These are phyloP conservation scores for Liodrosophila aerea DNA, from an alignment of 2,888 invertebrate species.

Conservation along the genomic window DNA sequence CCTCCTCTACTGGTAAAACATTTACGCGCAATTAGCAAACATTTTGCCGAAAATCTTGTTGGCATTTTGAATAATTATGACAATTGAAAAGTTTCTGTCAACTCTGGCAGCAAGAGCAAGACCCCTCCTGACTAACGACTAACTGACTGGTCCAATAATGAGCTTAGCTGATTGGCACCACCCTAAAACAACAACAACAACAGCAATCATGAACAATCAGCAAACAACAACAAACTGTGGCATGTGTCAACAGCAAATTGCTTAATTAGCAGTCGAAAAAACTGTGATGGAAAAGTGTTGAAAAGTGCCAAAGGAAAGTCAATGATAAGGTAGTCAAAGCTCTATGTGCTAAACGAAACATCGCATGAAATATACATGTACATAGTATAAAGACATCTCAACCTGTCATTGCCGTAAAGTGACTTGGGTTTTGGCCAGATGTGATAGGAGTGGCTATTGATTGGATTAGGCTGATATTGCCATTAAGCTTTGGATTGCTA, in stretches of 20 bases:
- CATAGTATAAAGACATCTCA: no score
- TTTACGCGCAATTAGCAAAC: conserved; percentile 48
- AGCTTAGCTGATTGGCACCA: conserved; percentile 52
- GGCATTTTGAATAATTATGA: conserved; percentile 75
- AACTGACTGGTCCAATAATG: conserved; percentile 35
- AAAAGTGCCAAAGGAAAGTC: conserved; percentile 14
- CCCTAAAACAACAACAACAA: conserved; percentile 11
- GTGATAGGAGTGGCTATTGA: no score
- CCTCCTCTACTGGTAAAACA: neutral
- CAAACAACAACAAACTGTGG: conserved; percentile 15
- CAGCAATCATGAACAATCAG: neutral
- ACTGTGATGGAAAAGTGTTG: conserved; percentile 39
- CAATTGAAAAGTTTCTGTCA: conserved; percentile 68
- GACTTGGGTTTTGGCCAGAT: no score
- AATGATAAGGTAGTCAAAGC: no score
- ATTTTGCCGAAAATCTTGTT: conserved; percentile 45
- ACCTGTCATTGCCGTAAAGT: neutral
- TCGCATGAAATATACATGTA: no score
- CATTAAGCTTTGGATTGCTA: no score
- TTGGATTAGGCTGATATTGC: no score
- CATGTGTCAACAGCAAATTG: conserved; percentile 56
- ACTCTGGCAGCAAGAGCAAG: conserved; percentile 12
- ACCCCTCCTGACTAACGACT: neutral
- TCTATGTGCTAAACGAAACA: neutral
- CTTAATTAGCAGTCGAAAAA: conserved; percentile 54